Evolutionary conservation across 92 coral and sea anemone species (phyloP).

Genomic region (Umimayanthus chanpuru): DNA sequence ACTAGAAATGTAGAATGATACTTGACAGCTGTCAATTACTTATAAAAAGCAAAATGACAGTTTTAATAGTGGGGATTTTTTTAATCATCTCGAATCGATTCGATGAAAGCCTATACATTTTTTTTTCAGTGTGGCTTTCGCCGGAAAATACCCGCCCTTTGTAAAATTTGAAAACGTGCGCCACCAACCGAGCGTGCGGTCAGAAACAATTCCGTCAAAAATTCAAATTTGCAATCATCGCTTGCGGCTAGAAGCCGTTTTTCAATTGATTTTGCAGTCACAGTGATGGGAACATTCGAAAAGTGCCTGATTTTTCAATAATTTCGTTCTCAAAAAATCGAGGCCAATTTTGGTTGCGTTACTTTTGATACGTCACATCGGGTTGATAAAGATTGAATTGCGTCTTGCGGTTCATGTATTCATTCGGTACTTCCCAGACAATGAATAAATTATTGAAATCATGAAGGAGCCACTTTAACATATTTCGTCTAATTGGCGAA

Average conservation of each 20-base stretch:
- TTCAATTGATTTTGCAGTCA: neutral
- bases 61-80: neutral
- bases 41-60: too few relatives aligned
- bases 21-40: neutral
- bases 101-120: neutral
- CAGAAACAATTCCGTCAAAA: neutral
- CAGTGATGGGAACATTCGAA: neutral
- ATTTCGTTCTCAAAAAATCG: neutral
- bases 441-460: neutral
- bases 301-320: neutral
- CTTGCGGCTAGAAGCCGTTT: neutral
- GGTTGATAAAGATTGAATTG: too few relatives aligned
- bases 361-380: too few relatives aligned
- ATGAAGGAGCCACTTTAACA: neutral
- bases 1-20: neutral
- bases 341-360: neutral
- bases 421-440: neutral
- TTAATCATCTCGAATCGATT: neutral
- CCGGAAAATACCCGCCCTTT: neutral
- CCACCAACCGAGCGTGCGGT: neutral
- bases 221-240: neutral
- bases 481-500: conserved; percentile 11
- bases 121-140: neutral
- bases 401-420: too few relatives aligned
- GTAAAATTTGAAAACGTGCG: neutral